Evolutionary conservation across 2,797 vertebrate genomes (phyloP).

Genomic region (Manis pentadactyla): DNA sequence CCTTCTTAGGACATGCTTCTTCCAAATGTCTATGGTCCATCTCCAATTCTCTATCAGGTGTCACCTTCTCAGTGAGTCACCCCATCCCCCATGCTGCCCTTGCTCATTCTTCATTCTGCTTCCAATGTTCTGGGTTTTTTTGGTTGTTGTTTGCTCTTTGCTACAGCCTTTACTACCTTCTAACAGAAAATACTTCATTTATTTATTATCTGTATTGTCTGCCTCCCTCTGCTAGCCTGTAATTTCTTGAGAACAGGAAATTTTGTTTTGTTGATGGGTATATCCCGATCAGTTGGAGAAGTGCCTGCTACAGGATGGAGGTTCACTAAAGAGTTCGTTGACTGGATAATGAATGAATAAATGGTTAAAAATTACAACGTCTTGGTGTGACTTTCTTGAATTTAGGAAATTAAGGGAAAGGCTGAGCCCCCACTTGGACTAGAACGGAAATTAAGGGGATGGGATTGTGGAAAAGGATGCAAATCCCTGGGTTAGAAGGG

Average conservation of each 20-base stretch:
- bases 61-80: not conserved
- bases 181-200: not conserved
- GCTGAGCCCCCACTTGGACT: not conserved
- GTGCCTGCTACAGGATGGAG: accelerated
- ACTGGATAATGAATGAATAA: not conserved
- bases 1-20: not conserved
- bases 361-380: not conserved
- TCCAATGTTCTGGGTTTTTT: not conserved
- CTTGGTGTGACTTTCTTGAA: not conserved
- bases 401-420: not conserved
- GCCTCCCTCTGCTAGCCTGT: not conserved
- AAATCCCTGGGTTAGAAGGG: not conserved
- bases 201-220: not conserved
- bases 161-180: not conserved
- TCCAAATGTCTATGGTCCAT: not conserved
- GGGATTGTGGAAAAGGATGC: accelerated
- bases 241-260: not conserved
- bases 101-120: not conserved
- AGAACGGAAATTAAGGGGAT: not conserved
- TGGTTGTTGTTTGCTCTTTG: not conserved
- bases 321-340: not conserved
- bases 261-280: not conserved
- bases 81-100: accelerated
- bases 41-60: not conserved
- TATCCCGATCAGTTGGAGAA: not conserved